A percentile compares a stretch with the other conserved stretches of the same genome.
Conservation (phyloP, 2,797 vertebrate genomes). For the Macroramphosus scolopax region DNA sequence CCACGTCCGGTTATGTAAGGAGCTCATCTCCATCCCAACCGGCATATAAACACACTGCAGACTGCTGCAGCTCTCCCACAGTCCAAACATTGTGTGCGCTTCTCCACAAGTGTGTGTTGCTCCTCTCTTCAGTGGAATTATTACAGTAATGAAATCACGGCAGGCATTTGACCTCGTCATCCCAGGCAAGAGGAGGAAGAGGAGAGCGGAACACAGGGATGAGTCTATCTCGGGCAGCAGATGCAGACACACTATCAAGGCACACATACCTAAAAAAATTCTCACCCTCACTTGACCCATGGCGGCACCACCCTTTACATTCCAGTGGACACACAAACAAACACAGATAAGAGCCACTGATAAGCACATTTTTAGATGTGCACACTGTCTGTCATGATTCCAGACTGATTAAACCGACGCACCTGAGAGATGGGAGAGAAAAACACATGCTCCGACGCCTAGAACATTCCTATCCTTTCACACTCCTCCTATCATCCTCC, state of each 20-base stretch:
- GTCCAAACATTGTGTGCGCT: slow-evolving; percentile 24
- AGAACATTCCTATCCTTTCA: slow-evolving; percentile 42
- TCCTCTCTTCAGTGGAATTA: slow-evolving; percentile 56
- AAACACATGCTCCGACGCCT: too few relatives aligned
- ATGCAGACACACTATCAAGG: slow-evolving; percentile 24
- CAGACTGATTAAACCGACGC: slow-evolving; percentile 35
- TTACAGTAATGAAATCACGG: slow-evolving; percentile 72
- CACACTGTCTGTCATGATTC: slow-evolving; percentile 3
- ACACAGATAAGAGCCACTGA: slow-evolving; percentile 45
- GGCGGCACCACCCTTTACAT: slow-evolving; percentile 49
- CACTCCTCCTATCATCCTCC: slow-evolving; percentile 8
- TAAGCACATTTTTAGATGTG: slow-evolving; percentile 14
- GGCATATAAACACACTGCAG: slow-evolving; percentile 43
- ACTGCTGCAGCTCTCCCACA: slow-evolving; percentile 43
- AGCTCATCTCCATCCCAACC: slow-evolving; percentile 56
- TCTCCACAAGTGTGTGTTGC: slow-evolving; percentile 25
- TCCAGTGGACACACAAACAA: slow-evolving; percentile 49
- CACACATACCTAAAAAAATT: slow-evolving; percentile 39
- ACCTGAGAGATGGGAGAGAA: slow-evolving; percentile 16
- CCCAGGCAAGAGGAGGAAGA: slow-evolving; percentile 33
- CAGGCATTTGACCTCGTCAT: slow-evolving; percentile 68
- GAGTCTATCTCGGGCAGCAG: too few relatives aligned
- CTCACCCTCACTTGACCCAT: slow-evolving; percentile 41
- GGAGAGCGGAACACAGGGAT: slow-evolving; percentile 53
- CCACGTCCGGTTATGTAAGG: slow-evolving; percentile 64